Evolutionary conservation across 2,797 vertebrate species (phyloP), one percentile per base, ranked within the genome.

Genomic region (Hylomyscus alleni): DNA sequence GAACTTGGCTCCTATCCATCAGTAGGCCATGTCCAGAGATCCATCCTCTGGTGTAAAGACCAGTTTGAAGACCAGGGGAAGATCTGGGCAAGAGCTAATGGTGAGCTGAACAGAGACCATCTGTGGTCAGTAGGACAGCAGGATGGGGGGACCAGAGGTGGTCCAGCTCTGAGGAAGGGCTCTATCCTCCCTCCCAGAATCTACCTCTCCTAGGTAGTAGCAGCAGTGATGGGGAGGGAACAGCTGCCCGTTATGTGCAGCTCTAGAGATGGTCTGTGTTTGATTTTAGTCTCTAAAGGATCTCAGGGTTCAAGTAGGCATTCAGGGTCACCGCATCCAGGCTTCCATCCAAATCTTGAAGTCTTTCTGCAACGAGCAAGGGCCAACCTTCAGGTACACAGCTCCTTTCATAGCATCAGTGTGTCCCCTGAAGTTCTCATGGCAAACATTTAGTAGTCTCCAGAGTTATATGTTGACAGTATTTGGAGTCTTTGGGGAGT

Each of bases 311-410:
- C 31, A 40, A 56, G 62, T 65, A 93, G 50, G 37, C 26, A 47
- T 82, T 40, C 81, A 37, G 10, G 11, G 3, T 40, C 40, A 37
- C 56, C 15, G 31, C 15, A 65, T 75, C 31, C 67, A 80, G 24
- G 17, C 22, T 69, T 22, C 69, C 34, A 56, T 8, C 15, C n/a
- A 80, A 26, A 89, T 69, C 82, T 40, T n/a, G 58, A 80, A 34
- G 69, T 67, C 54, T 65, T 76, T 52, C 77, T 60, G 9, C 50
- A 44, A 47, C 52, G 24, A 56, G 31, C 65, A 47, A 91, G 65
- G 6, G 60, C 65, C 31, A 9, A 17, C 12, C 52, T 58, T 20
- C 67, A 1, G 0, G 0, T 10, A 10, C 1, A 15, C 1, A 40
- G 29, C 29, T 73, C 31, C 47, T 47, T 69, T n/a, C 31, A 26